A percentile compares a stretch with the other conserved stretches of the same genome.
Conservation (phyloP, 1,140 invertebrate species). For the Lordiphosa stackelbergi region DNA sequence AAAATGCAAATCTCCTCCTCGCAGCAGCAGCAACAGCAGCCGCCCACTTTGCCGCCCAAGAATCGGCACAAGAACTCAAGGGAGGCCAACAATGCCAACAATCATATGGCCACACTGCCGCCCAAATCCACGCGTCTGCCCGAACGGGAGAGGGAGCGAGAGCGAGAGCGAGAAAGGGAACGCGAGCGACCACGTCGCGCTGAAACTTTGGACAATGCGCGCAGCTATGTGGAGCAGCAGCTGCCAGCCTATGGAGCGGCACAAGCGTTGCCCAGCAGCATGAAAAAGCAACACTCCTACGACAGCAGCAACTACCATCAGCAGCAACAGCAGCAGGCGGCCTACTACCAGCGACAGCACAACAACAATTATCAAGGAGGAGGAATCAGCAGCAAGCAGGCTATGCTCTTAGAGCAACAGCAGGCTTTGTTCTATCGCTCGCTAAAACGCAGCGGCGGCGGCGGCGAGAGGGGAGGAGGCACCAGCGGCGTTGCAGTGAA, state of each 20-base stretch:
- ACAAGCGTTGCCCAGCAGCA: conserved; percentile 45
- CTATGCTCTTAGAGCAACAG: conserved; percentile 42
- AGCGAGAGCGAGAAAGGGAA: conserved; percentile 30
- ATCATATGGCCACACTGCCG: conserved; percentile 69
- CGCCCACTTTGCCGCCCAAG: conserved; percentile 72
- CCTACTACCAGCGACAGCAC: conserved; percentile 55
- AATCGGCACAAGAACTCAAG: conserved; percentile 66
- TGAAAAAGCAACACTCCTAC: conserved; percentile 74
- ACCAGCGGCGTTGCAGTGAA: conserved; percentile 13
- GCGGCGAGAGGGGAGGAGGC: conserved; percentile 2
- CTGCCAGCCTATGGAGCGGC: conserved; percentile 20
- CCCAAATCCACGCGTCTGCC: conserved; percentile 52
- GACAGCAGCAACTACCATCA: conserved; percentile 67
- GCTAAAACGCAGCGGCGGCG: conserved; percentile 57
- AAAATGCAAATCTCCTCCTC: conserved; percentile 33
- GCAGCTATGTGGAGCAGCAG: conserved; percentile 64
- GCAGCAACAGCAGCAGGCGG: conserved; percentile 56
- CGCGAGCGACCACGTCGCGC: conserved; percentile 56
- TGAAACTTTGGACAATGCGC: conserved; percentile 70
- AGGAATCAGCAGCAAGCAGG: conserved; percentile 52
- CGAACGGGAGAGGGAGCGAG: conserved; percentile 33
- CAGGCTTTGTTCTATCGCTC: conserved; percentile 71
- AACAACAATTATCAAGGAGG: conserved; percentile 61
- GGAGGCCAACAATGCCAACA: conserved; percentile 54
- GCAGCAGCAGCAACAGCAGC: conserved; percentile 58